Evolutionary conservation across 2,888 invertebrate genomes (phyloP), one percentile per base, ranked within the genome.

Genomic region (Allophyes oxyacanthae): DNA sequence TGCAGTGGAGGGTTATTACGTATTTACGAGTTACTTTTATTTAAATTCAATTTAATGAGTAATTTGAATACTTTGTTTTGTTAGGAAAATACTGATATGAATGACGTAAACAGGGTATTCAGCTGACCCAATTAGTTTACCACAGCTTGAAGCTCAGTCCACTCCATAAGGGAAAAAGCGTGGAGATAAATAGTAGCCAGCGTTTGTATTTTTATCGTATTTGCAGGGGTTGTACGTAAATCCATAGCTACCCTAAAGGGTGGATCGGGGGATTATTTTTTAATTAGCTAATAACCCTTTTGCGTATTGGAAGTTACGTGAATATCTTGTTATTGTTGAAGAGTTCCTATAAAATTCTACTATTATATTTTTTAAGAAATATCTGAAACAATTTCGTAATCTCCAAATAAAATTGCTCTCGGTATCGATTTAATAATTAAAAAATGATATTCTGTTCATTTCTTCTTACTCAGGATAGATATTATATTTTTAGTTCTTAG

Each of bases 261-360:
- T 11, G 34, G 46, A 40, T 26, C 0, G 36, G 14, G 9, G 51
- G 44, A n/a, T n/a, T 56, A 51, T 43, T 59, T 64, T 59, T 59
- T 63, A 71, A 70, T 70, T 66, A 59, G 40, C 32, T 43, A 63
- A 63, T 52, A 46, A 57, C 45, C 26, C 43, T 44, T 34, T 46
- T 49, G 8, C 49, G 46, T 60, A 48, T 42, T 15, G n/a, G 11
- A 26, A 13, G 45, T 38, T 20, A 20, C 50, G 43, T 13, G 13
- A n/a, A n/a, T n/a, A n/a, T 36, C 11, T 42, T 25, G 14, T 26
- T 38, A 13, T 36, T 38, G 13, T 15, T 25, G 25, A 25, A 6
- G 25, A 25, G 25, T 25, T 25, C 6, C 6, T n/a, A n/a, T n/a
- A n/a, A n/a, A n/a, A n/a, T n/a, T n/a, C n/a, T n/a, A n/a, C n/a